Base-by-base conservation (phyloP, 2,888 invertebrate species). In the Coelopa pilipes region DNA sequence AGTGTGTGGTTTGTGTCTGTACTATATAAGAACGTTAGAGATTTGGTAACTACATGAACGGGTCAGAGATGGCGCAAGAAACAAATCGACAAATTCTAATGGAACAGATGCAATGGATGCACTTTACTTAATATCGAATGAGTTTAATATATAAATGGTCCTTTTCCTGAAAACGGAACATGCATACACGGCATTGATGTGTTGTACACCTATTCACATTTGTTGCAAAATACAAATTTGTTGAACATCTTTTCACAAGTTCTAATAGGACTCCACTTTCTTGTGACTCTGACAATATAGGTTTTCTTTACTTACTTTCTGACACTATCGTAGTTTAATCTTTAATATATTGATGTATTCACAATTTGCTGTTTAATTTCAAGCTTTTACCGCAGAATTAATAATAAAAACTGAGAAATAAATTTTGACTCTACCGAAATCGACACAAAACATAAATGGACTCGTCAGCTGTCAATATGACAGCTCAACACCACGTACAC, bases 401-500 rank as follows among this genome's bases (percentile, higher is more conserved):
- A 24, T 34, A 68, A 53, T 9, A 53, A 13, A 49, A 21, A 34
- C 17, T 65, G 1, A 65, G 17, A 49, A 66, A 45, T 9, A 50
- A n/a, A 45, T 15, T 49, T 17, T 45, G 4, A 17, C 0, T 13
- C 0, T 15, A 19, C 24, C 15, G n/a, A 59, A 45, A 62, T 45
- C n/a, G 45, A 62, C 15, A 55, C 45, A 68, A 68, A 68, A 34
- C 55, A 46, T 19, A 45, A 55, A 55, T 49, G 19, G 19, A 68
- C n/a, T 68, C 12, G 12, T 50, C 45, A 53, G 55, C 53, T 49
- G 50, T 62, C 62, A 50, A 1, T 62, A 62, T 70, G 62, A 70
- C 70, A 60, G 12, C 24, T 47, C 11, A 60, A 60, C 70, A 15
- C 77, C 78, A 78, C 78, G 78, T 77, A 78, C 70, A 75, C 76